Base-by-base conservation (phyloP, 2,888 invertebrate species). In the Mythimna vitellina region DNA sequence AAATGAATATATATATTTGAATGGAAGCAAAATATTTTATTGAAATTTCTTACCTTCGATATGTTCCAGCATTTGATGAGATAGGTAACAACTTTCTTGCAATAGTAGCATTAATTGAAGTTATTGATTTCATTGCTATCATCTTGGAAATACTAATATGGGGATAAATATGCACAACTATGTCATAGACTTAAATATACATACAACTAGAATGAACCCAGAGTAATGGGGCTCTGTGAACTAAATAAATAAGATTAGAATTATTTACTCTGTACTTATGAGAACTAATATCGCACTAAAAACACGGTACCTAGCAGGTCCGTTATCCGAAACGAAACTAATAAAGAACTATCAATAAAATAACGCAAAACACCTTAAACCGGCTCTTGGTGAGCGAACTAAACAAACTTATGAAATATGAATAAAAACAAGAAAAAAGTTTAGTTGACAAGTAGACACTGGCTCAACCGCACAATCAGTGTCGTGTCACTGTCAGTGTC, bases 31-130 rank as follows among this genome's bases (percentile, higher is more conserved):
- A 9, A 35, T 35, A 35, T 35, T 35, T 29, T 4, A 35, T 17
- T 49, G n/a, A 12, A 35, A 46, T 25, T 12, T 22, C 65, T 69
- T 70, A 82, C 82, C 78, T 78, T 22, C 65, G 68, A 64, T 69
- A 38, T 7, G 46, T 42, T 57, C 12, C 20, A 46, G 42, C 3
- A 49, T 57, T 53, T 1, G 29, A 42, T 14, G 64, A 65, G 3
- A 51, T 29, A 25, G 66, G 64, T 42, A 77, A 49, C 3, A 77
- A 76, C 3, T 70, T 81, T 54, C 71, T 66, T 32, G 46, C 56
- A 56, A 76, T 7, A 64, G 22, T 60, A 42, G 70, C 53, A 64
- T 66, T 57, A 25, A 81, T 64, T 32, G 64, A 65, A 62, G 53
- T 38, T 3, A 57, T 60, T 20, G 64, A 71, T 77, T 79, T 81